These are phyloP conservation scores for Hirtodrosophila trivittata DNA, from an alignment of 2,888 invertebrate species.

Conservation along the genomic window DNA sequence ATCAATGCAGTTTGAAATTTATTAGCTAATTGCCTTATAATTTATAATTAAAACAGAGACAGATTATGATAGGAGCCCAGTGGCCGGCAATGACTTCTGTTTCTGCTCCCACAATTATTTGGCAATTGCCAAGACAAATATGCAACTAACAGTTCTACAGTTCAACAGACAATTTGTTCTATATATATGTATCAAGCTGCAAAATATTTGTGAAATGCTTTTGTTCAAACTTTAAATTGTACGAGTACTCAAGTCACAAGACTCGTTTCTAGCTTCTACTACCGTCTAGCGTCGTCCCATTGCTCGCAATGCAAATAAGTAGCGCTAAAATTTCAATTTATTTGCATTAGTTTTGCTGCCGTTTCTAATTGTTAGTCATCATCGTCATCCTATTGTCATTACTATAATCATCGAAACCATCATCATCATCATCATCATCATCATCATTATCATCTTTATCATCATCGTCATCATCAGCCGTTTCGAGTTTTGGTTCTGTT, in stretches of 20 bases:
- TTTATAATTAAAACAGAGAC: conserved; percentile 57
- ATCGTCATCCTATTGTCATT: not conserved
- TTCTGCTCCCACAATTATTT: conserved; percentile 37
- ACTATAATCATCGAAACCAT: conserved; percentile 9
- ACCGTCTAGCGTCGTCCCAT: not conserved
- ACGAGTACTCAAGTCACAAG: conserved; percentile 44
- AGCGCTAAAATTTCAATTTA: conserved; percentile 46
- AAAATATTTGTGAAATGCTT: conserved; percentile 48
- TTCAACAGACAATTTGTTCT: conserved; percentile 26
- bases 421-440: conserved; percentile 4
- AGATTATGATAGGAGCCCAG: conserved; percentile 36
- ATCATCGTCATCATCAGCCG: conserved; percentile 9
- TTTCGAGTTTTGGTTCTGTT: conserved; percentile 33
- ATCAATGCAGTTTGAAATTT: conserved; percentile 58
- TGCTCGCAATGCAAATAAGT: conserved; percentile 33
- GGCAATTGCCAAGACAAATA: conserved; percentile 47
- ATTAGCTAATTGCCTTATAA: conserved; percentile 74
- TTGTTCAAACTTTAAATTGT: conserved; percentile 31
- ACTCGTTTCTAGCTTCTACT: conserved; percentile 16
- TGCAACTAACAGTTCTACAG: not conserved
- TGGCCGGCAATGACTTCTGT: conserved; percentile 22
- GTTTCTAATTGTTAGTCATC: conserved; percentile 36
- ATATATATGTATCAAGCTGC: conserved; percentile 43
- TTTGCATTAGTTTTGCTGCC: conserved; percentile 49
- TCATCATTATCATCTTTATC: conserved; percentile 16